Base-by-base conservation (phyloP, 2,888 invertebrate species). In the Clistopyga incitator region DNA sequence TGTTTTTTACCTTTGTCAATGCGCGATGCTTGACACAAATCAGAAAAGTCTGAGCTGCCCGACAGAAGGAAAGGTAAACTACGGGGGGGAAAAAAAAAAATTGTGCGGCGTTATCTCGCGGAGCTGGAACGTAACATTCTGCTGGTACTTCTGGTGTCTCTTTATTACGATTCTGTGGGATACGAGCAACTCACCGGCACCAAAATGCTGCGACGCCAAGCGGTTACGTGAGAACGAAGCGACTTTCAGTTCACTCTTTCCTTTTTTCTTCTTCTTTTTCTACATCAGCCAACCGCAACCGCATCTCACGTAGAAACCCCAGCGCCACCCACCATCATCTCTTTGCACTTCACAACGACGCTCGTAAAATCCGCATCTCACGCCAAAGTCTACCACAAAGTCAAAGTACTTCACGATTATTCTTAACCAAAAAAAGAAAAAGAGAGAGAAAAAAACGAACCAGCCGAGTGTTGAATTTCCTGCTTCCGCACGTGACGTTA, bases 131-230 rank as follows among this genome's bases (percentile, higher is more conserved):
- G 79, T 68, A 81, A 84, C 75, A 77, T 72, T 75, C 67, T 78
- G 71, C 72, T 75, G 75, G 71, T 67, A 52, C 74, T 84, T 80
- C 38, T 11, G 68, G 68, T 85, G 74, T 86, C 79, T 81, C 74
- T 86, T 81, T 81, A 84, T 81, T 82, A 77, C 77, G 71, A 86
- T 85, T 67, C 82, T 68, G 52, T 15, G 70, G 61, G 59, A 56
- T 45, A 68, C 67, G 54, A 76, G 65, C 52, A 15, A 10, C 29
- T n/a, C 56, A 29, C 47, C 23, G n/a, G 42, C 54, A 54, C 47
- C 61, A 64, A 76, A 76, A 76, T 52, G 61, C 52, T 59, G 23
- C 45, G 52, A 34, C 61, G 47, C 75, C 6, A 10, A 50, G 75
- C 59, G 64, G 34, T 23, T 70, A 34, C 15, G 65, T 56, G 20